phyloP scores from a whole-genome alignment of 2,113 vertebrate genomes.

The Mystacornis crossleyi region DNA sequence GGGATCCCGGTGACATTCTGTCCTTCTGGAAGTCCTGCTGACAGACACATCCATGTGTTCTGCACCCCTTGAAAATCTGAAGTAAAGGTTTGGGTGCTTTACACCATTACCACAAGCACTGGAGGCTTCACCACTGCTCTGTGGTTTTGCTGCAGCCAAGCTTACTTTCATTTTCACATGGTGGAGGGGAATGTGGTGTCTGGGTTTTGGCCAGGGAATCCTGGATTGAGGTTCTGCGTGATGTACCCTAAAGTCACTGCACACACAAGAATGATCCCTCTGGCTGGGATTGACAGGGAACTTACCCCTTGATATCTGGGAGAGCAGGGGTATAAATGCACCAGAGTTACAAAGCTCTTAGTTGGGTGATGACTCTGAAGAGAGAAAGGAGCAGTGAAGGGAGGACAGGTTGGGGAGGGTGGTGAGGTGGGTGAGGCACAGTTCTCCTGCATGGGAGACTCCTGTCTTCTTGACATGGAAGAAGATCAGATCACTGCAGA shows the following conservation, averaged over 20 bases:
- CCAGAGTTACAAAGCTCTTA: background rate
- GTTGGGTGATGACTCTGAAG: background rate
- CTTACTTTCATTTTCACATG: background rate
- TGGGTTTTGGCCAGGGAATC: background rate
- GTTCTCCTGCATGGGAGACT: background rate
- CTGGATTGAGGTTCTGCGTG: accelerated
- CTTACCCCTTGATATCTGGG: background rate
- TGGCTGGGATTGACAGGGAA: background rate
- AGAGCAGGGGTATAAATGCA: background rate
- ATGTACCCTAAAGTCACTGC: background rate
- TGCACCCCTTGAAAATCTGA: background rate
- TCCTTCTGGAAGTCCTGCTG: background rate
- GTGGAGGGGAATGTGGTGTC: background rate
- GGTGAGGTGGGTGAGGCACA: background rate
- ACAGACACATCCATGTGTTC: background rate
- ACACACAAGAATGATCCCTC: background rate
- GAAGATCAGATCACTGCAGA: background rate
- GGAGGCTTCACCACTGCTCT: background rate
- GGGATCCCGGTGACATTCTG: background rate
- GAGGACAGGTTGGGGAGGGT: background rate
- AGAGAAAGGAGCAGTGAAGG: background rate
- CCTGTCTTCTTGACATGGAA: background rate
- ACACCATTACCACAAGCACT: background rate
- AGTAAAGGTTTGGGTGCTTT: background rate
- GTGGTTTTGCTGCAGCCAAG: background rate